Percentiles rank a stretch among this genome's conserved stretches.
These are phyloP conservation scores for Ascaphus truei DNA, from an alignment of 2,113 vertebrate genomes.

Conservation along the genomic window DNA sequence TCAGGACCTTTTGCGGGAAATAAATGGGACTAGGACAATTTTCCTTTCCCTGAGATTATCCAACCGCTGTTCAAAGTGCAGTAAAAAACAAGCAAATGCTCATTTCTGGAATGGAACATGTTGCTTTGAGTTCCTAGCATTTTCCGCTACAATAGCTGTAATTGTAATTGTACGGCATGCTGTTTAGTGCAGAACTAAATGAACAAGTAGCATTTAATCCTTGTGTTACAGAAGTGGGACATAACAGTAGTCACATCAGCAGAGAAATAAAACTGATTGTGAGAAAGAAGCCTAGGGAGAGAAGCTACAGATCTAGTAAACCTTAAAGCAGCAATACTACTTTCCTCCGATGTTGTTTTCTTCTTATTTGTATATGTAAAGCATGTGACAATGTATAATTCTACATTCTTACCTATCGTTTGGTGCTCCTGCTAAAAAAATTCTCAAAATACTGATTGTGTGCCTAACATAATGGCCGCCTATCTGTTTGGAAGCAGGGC, in stretches of 20 bases:
- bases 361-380: too few species aligned
- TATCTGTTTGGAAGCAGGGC: too few species aligned
- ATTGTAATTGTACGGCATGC: background rate
- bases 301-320: background rate
- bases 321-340: too few species aligned
- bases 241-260: background rate
- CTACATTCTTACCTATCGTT: too few species aligned
- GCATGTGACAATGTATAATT: too few species aligned
- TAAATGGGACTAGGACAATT: too few species aligned
- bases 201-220: background rate
- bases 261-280: background rate
- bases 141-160: slow-evolving; percentile 4
- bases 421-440: too few species aligned
- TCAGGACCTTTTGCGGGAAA: too few species aligned
- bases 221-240: background rate
- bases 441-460: too few species aligned
- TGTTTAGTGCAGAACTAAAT: background rate
- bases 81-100: background rate
- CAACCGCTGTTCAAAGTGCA: background rate
- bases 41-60: too few species aligned
- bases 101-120: background rate
- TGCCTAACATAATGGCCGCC: too few species aligned
- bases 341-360: too few species aligned
- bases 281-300: background rate
- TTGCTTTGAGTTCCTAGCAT: background rate